These are phyloP conservation scores for Schrankia costaestrigalis DNA, from an alignment of 2,888 invertebrate species.

Conservation along the genomic window DNA sequence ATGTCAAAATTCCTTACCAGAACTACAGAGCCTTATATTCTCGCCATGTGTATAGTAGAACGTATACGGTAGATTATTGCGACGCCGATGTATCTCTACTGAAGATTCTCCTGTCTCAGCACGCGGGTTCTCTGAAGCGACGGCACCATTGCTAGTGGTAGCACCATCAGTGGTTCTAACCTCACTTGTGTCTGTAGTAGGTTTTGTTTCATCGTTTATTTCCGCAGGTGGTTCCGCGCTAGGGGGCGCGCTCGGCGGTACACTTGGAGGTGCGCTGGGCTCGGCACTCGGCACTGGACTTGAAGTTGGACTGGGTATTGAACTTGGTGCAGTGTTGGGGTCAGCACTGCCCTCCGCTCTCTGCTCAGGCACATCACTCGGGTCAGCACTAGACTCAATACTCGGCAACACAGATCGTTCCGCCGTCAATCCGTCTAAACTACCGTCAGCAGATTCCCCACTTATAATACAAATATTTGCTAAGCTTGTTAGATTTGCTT, in stretches of 20 bases:
- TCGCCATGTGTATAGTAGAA: constrained; percentile 92
- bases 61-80: constrained; percentile 78
- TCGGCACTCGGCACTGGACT: constrained; percentile 9
- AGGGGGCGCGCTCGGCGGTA: constrained; percentile 4
- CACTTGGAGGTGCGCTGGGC: constrained; percentile 2
- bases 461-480: constrained; percentile 8
- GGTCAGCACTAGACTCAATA: constrained; percentile 15
- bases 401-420: constrained; percentile 2
- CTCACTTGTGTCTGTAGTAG: neutral
- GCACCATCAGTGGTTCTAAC: neutral
- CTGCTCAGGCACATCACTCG: constrained; percentile 5
- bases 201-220: neutral
- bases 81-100: constrained; percentile 38
- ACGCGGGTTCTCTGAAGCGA: neutral
- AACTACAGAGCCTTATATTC: constrained; percentile 85
- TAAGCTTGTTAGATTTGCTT: constrained; percentile 6
- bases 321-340: neutral
- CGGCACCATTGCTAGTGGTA: neutral
- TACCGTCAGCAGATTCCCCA: constrained; percentile 12
- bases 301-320: neutral
- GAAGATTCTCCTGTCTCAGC: neutral
- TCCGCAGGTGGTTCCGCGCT: constrained; percentile 1
- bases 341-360: neutral
- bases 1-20: constrained; percentile 39
- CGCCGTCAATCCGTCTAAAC: constrained; percentile 6